Conservation (phyloP, 2,888 invertebrate genomes). For the Nezara viridula region DNA sequence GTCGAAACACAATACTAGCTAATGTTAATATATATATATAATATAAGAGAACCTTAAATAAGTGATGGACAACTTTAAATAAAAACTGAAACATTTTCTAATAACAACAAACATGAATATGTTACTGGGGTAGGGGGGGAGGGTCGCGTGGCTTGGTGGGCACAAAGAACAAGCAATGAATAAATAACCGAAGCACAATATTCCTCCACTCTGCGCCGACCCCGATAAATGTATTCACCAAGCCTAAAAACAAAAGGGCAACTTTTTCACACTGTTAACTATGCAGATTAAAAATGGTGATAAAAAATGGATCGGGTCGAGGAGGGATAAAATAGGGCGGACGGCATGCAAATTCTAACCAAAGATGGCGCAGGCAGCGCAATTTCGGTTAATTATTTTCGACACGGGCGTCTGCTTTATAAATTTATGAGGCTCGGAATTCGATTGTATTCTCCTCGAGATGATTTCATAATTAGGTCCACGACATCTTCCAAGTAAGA, state of each 20-base stretch:
- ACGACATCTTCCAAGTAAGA: too few species aligned
- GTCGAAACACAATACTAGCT: too few species aligned
- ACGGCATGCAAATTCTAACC: neutral
- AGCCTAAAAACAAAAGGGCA: slow-evolving; percentile 18
- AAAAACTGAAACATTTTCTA: neutral
- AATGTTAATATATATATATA: too few species aligned
- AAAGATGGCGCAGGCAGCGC: neutral
- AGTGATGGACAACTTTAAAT: neutral
- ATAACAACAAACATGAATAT: neutral
- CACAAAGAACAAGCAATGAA: slow-evolving; percentile 32
- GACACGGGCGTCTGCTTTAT: neutral
- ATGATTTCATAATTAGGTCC: too few species aligned
- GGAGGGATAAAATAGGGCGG: neutral
- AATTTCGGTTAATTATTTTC: slow-evolving; percentile 8
- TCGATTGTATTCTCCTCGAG: neutral
- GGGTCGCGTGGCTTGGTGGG: neutral
- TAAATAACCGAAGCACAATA: slow-evolving; percentile 11
- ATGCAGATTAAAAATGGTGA: slow-evolving; percentile 49
- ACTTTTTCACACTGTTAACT: slow-evolving; percentile 44
- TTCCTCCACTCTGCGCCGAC: neutral
- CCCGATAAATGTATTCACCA: slow-evolving; percentile 22
- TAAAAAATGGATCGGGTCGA: slow-evolving; percentile 14
- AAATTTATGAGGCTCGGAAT: neutral
- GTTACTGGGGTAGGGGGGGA: neutral
- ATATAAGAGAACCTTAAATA: too few species aligned